phyloP scores from a whole-genome alignment of 2,888 invertebrate species.

The Melanostoma mellinum region DNA sequence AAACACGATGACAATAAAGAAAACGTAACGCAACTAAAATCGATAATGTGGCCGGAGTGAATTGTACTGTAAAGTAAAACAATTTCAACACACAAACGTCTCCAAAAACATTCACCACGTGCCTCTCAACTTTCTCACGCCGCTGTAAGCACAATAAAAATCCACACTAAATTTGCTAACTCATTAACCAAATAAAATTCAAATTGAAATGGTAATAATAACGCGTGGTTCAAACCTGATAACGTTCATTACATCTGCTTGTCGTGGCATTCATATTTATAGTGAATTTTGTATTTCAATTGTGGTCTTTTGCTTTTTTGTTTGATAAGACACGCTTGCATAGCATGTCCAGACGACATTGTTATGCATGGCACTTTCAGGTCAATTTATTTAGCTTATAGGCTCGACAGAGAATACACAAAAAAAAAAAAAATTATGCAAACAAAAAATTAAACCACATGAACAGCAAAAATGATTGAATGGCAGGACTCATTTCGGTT shows the following conservation, averaged over 20 bases:
- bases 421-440: slow-evolving; percentile 8
- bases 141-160: not conserved
- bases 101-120: not conserved
- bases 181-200: slow-evolving; percentile 45
- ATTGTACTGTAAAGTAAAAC: too few relatives aligned
- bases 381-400: slow-evolving; percentile 42
- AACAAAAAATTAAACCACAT: too few relatives aligned
- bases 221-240: slow-evolving; percentile 53
- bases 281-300: not conserved
- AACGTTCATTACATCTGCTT: slow-evolving; percentile 20
- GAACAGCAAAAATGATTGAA: slow-evolving; percentile 2
- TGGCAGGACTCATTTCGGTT: not conserved
- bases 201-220: slow-evolving; percentile 52
- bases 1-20: too few relatives aligned
- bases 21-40: too few relatives aligned
- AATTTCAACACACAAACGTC: too few relatives aligned
- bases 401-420: slow-evolving; percentile 22
- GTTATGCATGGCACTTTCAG: slow-evolving; percentile 25
- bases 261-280: not conserved
- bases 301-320: not conserved
- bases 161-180: slow-evolving; percentile 25
- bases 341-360: slow-evolving; percentile 18
- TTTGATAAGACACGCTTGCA: slow-evolving; percentile 27
- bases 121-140: not conserved
- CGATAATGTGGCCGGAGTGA: too few relatives aligned